Conservation (phyloP, 2,113 vertebrate species). For the Passer domesticus region DNA sequence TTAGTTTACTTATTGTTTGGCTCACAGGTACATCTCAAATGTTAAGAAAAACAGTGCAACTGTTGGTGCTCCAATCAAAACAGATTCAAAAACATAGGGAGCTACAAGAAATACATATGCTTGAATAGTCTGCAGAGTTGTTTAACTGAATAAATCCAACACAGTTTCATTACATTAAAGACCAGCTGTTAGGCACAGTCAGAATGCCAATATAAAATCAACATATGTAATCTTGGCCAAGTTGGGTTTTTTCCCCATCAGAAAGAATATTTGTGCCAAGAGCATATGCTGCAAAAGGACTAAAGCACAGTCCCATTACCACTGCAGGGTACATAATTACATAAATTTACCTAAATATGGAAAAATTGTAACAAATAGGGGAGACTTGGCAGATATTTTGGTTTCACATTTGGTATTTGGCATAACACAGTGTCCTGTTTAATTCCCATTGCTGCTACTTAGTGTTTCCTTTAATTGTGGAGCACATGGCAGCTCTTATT, state of each 20-base stretch:
- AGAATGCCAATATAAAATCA: constrained; percentile 65
- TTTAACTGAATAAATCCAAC: constrained; percentile 51
- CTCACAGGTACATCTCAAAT: not conserved
- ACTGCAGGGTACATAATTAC: constrained; percentile 77
- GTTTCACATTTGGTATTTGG: constrained; percentile 83
- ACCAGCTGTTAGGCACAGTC: constrained; percentile 57
- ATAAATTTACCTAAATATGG: constrained; percentile 81
- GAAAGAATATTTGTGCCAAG: constrained; percentile 62
- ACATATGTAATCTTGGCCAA: constrained; percentile 60
- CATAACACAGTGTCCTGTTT: constrained; percentile 78
- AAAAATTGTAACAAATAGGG: constrained; percentile 84
- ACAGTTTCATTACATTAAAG: constrained; percentile 36
- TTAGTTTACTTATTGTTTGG: not conserved
- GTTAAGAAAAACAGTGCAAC: not conserved
- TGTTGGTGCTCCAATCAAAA: not conserved
- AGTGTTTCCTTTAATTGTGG: constrained; percentile 86
- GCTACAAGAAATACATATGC: not conserved
- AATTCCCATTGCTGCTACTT: constrained; percentile 84
- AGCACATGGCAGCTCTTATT: constrained; percentile 79
- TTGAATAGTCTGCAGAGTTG: constrained; percentile 32
- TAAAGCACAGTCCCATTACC: constrained; percentile 65
- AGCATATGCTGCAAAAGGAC: constrained; percentile 63
- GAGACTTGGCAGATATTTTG: constrained; percentile 81
- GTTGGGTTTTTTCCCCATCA: not conserved
- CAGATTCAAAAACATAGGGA: not conserved